Evolutionary conservation across 92 coral and sea anemone genomes (phyloP), one percentile per base, ranked within the genome.

Genomic region (Paragorgia papillata): DNA sequence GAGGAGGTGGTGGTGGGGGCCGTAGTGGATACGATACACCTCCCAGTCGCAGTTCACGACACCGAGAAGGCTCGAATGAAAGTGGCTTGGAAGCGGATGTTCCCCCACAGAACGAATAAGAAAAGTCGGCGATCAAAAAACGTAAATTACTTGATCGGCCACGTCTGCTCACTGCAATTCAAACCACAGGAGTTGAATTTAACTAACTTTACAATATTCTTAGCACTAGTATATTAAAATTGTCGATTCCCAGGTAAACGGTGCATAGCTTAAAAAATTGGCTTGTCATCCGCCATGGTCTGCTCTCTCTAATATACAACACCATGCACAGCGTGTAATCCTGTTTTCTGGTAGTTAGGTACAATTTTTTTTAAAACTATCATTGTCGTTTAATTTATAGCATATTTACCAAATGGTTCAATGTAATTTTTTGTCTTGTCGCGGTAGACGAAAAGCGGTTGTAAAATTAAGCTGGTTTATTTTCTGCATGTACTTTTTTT

Each of bases 1-100:
- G 76, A 24, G 43, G 43, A 13, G 43, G 43, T 37, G 62, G 62
- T 15, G 78, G 78, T 28, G 86, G 89, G 13, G 86, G 92, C 39
- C 95, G 99, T 19, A 89, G 89, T 9, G 99, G 99, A 1, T 92
- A 81, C 73, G 92, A 92, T 41, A 95, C 99, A 24, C 99, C 99
- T 24, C 99, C 99, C 19, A 91, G 71, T 85, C 95, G 46, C 80
- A 89, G 21, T 83, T 90, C 44, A 73, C 86, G 77, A n/a, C 32
- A 51, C 34, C 70, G 74, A 20, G 86, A 69, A 34, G 89, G 83
- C 14, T 69, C 89, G 14, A 44, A 22, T 76, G 89, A 85, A 27
- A 69, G 82, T 24, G 89, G 83, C 34, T 30, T 66, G 28, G 57
- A 74, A 2, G 79, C 78, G 0, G 79, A 73, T 19, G 50, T 64